Evolutionary conservation across 2,797 vertebrate species (phyloP).

Genomic region (Borostomias antarcticus): DNA sequence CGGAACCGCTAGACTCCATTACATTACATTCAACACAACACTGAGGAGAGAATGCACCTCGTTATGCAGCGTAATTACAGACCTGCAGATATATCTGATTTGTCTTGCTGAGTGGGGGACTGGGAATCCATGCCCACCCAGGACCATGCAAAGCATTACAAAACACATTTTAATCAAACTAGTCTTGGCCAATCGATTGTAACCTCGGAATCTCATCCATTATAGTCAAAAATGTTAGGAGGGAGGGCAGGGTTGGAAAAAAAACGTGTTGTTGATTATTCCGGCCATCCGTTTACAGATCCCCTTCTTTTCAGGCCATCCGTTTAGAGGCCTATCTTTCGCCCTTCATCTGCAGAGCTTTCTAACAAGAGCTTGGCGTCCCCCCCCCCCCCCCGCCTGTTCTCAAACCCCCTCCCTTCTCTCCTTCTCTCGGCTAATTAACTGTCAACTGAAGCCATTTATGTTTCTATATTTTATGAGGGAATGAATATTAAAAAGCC

Average conservation of each 20-base stretch:
- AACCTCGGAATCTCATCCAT: conserved; percentile 39
- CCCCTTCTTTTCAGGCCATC: conserved; percentile 7
- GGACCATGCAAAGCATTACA: conserved; percentile 31
- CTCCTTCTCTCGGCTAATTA: conserved; percentile 50
- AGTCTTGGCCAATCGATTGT: conserved; percentile 49
- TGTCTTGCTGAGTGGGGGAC: conserved; percentile 32
- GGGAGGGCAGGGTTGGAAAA: background rate
- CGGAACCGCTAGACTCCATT: background rate
- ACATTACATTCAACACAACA: background rate
- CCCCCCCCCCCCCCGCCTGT: background rate
- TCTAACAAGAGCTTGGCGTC: conserved; percentile 28
- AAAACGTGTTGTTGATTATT: conserved; percentile 49
- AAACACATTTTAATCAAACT: conserved; percentile 45
- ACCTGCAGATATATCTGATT: conserved; percentile 31
- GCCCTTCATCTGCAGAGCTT: conserved; percentile 31
- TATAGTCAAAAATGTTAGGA: conserved; percentile 18
- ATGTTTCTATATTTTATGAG: conserved; percentile 44
- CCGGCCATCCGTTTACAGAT: background rate
- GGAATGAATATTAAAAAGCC: conserved; percentile 49
- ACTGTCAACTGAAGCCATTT: conserved; percentile 56
- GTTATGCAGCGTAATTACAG: conserved; percentile 30
- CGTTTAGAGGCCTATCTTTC: conserved; percentile 31
- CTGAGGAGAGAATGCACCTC: background rate
- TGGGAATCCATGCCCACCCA: conserved; percentile 9
- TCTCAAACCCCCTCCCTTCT: conserved; percentile 10